Conservation (phyloP, 2,888 invertebrate genomes). For the Eremobia ochroleuca region DNA sequence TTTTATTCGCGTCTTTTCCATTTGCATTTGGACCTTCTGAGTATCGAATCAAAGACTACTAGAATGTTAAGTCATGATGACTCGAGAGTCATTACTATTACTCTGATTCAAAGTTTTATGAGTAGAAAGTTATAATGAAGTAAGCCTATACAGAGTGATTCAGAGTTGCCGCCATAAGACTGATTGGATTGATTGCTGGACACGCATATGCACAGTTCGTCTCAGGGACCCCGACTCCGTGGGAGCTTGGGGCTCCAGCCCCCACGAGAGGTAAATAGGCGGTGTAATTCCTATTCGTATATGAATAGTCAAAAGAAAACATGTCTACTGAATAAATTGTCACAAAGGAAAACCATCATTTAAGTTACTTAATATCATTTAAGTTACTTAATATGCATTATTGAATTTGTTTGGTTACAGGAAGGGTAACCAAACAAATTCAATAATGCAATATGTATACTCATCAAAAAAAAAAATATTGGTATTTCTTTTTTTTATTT, state of each 20-base stretch:
- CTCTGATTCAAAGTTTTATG: neutral
- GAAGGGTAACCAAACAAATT: too few relatives aligned
- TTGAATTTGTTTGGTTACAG: too few relatives aligned
- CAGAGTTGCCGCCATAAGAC: neutral
- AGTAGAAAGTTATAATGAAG: slow-evolving; percentile 6
- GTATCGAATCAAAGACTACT: slow-evolving; percentile 8
- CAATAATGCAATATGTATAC: neutral
- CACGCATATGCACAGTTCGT: neutral
- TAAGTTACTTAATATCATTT: too few relatives aligned
- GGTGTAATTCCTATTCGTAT: neutral
- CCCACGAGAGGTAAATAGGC: neutral
- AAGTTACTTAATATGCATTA: too few relatives aligned
- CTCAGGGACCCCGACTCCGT: too few relatives aligned
- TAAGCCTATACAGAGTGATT: slow-evolving; percentile 5
- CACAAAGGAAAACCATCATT: too few relatives aligned
- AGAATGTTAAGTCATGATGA: neutral
- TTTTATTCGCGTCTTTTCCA: too few relatives aligned
- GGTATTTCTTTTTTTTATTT: too few relatives aligned
- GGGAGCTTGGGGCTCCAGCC: neutral
- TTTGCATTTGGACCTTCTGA: neutral
- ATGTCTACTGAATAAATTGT: neutral
- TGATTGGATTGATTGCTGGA: neutral
- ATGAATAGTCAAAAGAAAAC: too few relatives aligned
- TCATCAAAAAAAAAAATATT: fast-evolving
- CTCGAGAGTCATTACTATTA: too few relatives aligned